Percentiles rank a stretch among this genome's conserved stretches.
Evolutionary conservation across 1,140 invertebrate species (phyloP).

Genomic region (Saccostrea echinata): DNA sequence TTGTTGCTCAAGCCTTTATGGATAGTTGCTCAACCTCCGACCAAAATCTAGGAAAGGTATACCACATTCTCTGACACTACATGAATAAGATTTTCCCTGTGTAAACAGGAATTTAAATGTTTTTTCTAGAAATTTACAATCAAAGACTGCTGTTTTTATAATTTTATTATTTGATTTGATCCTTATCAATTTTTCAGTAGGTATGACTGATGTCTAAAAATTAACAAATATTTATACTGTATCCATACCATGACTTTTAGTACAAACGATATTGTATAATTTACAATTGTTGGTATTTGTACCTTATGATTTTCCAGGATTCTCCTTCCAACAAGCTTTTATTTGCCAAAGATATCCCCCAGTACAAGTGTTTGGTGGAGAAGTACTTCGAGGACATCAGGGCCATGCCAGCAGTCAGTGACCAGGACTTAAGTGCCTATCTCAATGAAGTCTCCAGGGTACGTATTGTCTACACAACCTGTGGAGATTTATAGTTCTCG

Average conservation of each 20-base stretch:
- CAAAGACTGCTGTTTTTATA: neutral
- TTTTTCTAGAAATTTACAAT: too few species aligned
- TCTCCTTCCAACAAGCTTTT: constrained; percentile 79
- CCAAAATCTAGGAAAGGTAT: constrained; percentile 97
- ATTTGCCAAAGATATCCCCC: constrained; percentile 80
- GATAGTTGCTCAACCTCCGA: constrained; percentile 99
- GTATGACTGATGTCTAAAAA: too few species aligned
- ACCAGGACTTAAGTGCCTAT: constrained; percentile 99
- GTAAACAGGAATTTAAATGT: too few species aligned
- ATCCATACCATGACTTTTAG: too few species aligned
- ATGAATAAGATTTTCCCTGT: neutral
- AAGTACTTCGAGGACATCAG: constrained; percentile 83
- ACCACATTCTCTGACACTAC: neutral
- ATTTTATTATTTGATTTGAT: neutral
- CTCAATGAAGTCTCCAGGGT: constrained; percentile 98
- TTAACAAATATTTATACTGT: too few species aligned
- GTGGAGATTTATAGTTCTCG: too few species aligned
- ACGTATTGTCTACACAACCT: constrained; percentile 53
- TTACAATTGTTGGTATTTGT: neutral
- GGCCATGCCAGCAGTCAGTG: constrained; percentile 95
- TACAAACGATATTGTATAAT: too few species aligned
- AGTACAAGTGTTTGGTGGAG: constrained; percentile 76
- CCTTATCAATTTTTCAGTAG: neutral
- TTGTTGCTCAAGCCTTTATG: constrained; percentile 99
- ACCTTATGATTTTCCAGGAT: constrained; percentile 69